A percentile compares a stretch with the other conserved stretches of the same genome.
phyloP scores from a whole-genome alignment of 2,888 invertebrate genomes.

The Leptarthrus brevirostris region DNA sequence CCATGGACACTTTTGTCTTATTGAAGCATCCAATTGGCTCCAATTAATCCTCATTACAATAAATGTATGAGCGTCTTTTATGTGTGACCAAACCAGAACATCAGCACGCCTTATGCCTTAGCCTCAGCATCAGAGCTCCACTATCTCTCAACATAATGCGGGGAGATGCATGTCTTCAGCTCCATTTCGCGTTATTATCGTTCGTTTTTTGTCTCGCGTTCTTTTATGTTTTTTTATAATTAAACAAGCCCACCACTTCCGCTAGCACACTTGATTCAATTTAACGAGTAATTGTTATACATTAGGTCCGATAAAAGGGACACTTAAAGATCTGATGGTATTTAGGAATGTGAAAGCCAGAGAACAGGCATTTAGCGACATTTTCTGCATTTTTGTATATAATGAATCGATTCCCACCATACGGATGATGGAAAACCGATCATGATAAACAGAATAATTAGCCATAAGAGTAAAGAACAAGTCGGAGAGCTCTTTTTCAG shows the following conservation, averaged over 20 bases:
- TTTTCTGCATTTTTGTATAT: too few relatives aligned
- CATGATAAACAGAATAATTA: too few relatives aligned
- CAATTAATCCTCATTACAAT: conserved; percentile 52
- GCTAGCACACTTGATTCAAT: conserved; percentile 42
- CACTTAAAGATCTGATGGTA: conserved; percentile 16
- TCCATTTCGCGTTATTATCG: conserved; percentile 29
- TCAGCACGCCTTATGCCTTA: not conserved
- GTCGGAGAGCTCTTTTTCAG: too few relatives aligned
- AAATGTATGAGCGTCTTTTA: conserved; percentile 46
- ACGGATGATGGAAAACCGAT: too few relatives aligned
- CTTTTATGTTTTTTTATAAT: conserved; percentile 33
- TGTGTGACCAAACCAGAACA: conserved; percentile 15
- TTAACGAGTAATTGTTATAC: conserved; percentile 43
- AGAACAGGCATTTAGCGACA: not conserved
- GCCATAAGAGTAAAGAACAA: too few relatives aligned
- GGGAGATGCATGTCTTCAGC: conserved; percentile 13
- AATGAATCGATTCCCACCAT: too few relatives aligned
- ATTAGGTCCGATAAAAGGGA: conserved; percentile 25
- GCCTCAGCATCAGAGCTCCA: conserved; percentile 5
- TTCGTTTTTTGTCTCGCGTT: conserved; percentile 18
- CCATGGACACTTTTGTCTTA: conserved; percentile 52
- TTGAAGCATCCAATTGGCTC: conserved; percentile 50
- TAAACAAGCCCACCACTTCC: conserved; percentile 43
- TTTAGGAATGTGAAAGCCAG: conserved; percentile 30
- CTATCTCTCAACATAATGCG: not conserved